Evolutionary conservation across 1,140 invertebrate species (phyloP).

Genomic region (Sogatella furcifera): DNA sequence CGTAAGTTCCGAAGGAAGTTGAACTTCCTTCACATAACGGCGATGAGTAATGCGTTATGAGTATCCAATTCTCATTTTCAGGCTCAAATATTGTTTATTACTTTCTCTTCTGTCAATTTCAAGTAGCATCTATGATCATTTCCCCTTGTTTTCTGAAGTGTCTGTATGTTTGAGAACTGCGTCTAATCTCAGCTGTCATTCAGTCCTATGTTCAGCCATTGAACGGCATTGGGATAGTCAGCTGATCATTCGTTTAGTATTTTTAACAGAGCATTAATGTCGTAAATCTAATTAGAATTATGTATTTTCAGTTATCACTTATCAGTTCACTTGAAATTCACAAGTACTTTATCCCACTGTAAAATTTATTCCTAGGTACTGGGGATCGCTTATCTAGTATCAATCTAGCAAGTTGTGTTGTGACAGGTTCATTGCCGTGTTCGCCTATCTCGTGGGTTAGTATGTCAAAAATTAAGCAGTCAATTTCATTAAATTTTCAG

Average conservation of each 20-base stretch:
- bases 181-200: constrained; percentile 4
- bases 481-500: too few relatives aligned
- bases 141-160: background rate
- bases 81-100: background rate
- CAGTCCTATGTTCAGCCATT: background rate
- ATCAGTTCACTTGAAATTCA: too few relatives aligned
- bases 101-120: background rate
- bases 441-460: too few relatives aligned
- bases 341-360: too few relatives aligned
- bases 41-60: background rate
- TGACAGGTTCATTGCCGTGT: too few relatives aligned
- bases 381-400: too few relatives aligned
- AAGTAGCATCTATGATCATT: background rate
- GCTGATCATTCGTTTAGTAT: constrained; percentile 2
- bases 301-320: constrained; percentile 5
- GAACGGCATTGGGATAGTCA: constrained; percentile 5
- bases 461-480: too few relatives aligned
- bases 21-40: background rate
- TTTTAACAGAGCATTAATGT: background rate
- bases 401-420: too few relatives aligned
- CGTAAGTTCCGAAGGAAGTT: background rate
- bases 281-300: background rate
- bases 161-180: constrained; percentile 1
- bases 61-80: background rate
- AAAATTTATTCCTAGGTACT: too few relatives aligned